Base-by-base conservation (phyloP, 2,797 vertebrate genomes). In the Megalops cyprinoides region DNA sequence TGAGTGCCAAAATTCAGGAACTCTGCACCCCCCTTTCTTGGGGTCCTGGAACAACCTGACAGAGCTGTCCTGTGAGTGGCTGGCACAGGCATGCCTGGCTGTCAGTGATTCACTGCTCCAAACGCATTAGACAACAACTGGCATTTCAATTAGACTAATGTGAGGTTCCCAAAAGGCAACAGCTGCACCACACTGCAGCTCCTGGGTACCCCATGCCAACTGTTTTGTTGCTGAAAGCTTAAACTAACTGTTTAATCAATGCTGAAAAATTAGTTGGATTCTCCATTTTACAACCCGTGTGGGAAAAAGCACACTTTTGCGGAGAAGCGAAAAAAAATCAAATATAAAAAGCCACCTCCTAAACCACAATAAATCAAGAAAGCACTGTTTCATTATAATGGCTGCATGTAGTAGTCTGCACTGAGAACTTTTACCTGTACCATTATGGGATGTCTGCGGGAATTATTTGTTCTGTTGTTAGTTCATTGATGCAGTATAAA, bases 101-200 rank as follows among this genome's bases (percentile, higher is more conserved):
- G 65, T 74, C 79, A n/a, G 12, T 56, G 67, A 67, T 65, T 65
- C 55, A 39, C 71, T 78, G 77, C 37, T 56, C 67, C n/a, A 25
- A 23, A 28, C 78, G 79, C 55, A 67, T 83, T 56, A 85, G 51
- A 62, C 75, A 77, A 78, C 86, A 84, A 84, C 82, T 84, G 86
- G 53, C 67, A 76, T 82, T 81, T 83, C 53, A 83, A 78, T 80
- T 80, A 84, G 53, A 79, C 75, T 49, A 44, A 71, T 28, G 44
- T 39, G 23, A 62, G 69, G 51, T 37, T 28, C 76, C 76, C 15
- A 18, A 82, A 77, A 76, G 56, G 67, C 73, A 76, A 74, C 77
- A 79, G 82, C 82, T 79, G 82, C 77, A n/a, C n/a, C n/a, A n/a
- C n/a, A n/a, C n/a, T n/a, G n/a, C n/a, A n/a, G n/a, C n/a, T n/a